phyloP scores from a whole-genome alignment of 2,888 invertebrate genomes.

The Nycteola revayana region DNA sequence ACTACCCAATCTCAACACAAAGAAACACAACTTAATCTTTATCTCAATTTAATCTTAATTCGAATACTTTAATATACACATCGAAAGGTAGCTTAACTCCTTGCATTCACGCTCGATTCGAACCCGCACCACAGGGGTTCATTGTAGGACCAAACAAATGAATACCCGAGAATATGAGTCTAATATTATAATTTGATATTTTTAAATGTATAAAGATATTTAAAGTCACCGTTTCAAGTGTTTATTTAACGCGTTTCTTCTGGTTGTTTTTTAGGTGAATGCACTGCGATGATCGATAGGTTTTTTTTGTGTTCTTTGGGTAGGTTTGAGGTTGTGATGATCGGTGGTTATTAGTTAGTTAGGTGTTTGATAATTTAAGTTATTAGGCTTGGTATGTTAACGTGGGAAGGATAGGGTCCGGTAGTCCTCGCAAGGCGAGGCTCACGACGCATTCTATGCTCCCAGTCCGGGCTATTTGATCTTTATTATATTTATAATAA shows the following conservation, averaged over 20 bases:
- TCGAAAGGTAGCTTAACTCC: slow-evolving; percentile 36
- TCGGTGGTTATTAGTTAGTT: too few relatives aligned
- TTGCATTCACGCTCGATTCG: slow-evolving; percentile 19
- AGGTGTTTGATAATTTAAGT: too few relatives aligned
- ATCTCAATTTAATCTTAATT: slow-evolving; percentile 39
- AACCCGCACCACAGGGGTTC: slow-evolving; percentile 57
- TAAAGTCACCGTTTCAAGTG: slow-evolving; percentile 76
- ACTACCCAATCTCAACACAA: slow-evolving; percentile 22
- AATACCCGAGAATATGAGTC: slow-evolving; percentile 61
- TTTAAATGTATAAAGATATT: slow-evolving; percentile 80
- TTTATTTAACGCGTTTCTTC: slow-evolving; percentile 71
- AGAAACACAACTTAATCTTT: slow-evolving; percentile 30
- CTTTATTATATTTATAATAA: too few relatives aligned
- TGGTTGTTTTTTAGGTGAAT: slow-evolving; percentile 40
- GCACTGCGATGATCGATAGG: slow-evolving; percentile 28
- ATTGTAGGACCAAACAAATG: slow-evolving; percentile 73
- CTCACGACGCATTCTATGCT: too few relatives aligned
- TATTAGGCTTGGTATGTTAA: too few relatives aligned
- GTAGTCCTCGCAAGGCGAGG: too few relatives aligned
- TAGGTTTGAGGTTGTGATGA: too few relatives aligned
- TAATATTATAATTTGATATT: slow-evolving; percentile 82
- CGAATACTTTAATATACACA: slow-evolving; percentile 30
- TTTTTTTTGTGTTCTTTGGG: too few relatives aligned
- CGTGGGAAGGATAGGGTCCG: too few relatives aligned
- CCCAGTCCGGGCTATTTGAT: too few relatives aligned